phyloP scores from a whole-genome alignment of 92 coral and sea anemone species.

The Paramuricea clavata region DNA sequence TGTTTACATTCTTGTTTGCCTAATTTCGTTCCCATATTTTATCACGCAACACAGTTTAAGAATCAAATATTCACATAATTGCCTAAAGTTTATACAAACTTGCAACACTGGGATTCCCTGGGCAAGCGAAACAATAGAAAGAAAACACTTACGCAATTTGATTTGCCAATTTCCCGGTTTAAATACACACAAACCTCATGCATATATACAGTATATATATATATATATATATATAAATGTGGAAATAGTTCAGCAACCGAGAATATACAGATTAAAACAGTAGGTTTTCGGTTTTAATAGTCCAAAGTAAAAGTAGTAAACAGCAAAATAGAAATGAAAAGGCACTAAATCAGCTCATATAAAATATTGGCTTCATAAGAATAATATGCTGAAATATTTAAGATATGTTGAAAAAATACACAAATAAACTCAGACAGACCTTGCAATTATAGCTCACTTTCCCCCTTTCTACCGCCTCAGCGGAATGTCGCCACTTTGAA shows the following conservation, averaged over 20 bases:
- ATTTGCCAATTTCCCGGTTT: background rate
- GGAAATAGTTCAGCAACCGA: background rate
- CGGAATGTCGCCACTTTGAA: conserved; percentile 82
- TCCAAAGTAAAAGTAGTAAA: background rate
- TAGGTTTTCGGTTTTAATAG: background rate
- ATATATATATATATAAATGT: too few species aligned
- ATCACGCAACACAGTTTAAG: background rate
- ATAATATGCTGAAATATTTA: background rate
- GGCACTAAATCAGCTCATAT: background rate
- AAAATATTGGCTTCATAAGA: background rate
- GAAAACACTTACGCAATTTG: background rate
- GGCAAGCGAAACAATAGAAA: background rate
- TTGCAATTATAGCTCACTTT: conserved; percentile 83
- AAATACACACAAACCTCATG: background rate
- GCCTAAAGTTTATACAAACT: background rate
- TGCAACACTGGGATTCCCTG: background rate
- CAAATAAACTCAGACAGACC: conserved; percentile 60
- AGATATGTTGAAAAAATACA: background rate
- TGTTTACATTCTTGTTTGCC: conserved; percentile 10
- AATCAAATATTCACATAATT: background rate
- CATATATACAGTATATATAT: background rate
- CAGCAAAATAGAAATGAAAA: background rate
- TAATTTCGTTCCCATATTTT: background rate
- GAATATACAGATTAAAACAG: background rate
- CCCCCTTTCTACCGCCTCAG: conserved; percentile 81